phyloP scores from a whole-genome alignment of 2,113 vertebrate species.

The Propithecus coquereli region DNA sequence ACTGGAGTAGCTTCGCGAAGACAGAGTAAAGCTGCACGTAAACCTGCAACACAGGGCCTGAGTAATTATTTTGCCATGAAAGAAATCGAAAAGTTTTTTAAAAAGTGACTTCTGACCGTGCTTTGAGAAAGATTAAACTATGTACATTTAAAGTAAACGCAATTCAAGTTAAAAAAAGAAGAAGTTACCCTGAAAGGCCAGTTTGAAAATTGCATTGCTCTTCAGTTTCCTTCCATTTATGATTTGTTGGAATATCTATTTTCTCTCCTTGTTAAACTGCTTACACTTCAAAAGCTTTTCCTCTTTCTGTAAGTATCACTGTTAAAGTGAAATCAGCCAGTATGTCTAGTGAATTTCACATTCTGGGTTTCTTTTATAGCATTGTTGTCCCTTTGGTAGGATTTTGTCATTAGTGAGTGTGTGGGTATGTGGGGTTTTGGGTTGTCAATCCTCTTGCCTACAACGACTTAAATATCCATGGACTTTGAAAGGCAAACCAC shows the following conservation, averaged over 20 bases:
- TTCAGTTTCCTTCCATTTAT: conserved; percentile 21
- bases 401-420: conserved; percentile 51
- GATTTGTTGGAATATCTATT: conserved; percentile 65
- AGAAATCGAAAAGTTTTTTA: background rate
- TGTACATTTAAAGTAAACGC: conserved; percentile 18
- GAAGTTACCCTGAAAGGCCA: conserved; percentile 16
- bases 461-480: background rate
- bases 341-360: conserved; percentile 62
- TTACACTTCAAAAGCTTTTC: conserved; percentile 78
- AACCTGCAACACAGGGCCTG: background rate
- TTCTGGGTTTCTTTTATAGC: conserved; percentile 57
- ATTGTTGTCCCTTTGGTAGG: conserved; percentile 47
- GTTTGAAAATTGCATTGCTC: conserved; percentile 13
- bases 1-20: conserved; percentile 7
- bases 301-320: conserved; percentile 77
- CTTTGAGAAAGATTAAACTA: conserved; percentile 19
- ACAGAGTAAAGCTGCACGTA: background rate
- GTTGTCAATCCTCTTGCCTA: conserved; percentile 10
- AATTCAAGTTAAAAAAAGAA: background rate
- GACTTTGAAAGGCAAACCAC: background rate
- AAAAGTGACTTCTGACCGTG: background rate
- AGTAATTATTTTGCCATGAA: background rate
- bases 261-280: conserved; percentile 63
- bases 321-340: conserved; percentile 63
- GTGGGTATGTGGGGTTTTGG: background rate